These are phyloP conservation scores for Formicarius rufipectus DNA, from an alignment of 2,113 vertebrate species.

Conservation along the genomic window DNA sequence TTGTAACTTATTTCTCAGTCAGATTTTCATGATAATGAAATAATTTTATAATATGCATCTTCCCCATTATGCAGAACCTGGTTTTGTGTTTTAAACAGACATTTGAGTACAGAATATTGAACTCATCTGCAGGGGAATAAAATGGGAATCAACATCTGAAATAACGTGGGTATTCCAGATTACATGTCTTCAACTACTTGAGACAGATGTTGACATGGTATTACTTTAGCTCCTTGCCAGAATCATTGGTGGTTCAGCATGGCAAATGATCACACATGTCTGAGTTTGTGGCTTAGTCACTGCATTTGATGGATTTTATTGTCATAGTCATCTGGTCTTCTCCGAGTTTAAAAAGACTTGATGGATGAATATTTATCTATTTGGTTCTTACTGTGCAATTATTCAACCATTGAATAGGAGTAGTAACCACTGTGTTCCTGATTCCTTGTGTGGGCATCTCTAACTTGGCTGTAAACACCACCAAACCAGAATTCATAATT, in stretches of 20 bases:
- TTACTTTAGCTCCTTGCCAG: background rate
- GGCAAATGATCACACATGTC: background rate
- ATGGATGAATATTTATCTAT: background rate
- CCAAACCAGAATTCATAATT: background rate
- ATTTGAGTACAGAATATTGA: background rate
- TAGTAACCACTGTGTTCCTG: background rate
- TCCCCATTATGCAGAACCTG: background rate
- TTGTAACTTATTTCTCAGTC: background rate
- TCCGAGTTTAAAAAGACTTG: background rate
- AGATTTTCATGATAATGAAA: background rate
- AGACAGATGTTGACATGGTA: slow-evolving; percentile 6
- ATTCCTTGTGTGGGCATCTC: background rate
- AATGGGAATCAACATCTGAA: background rate
- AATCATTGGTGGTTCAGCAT: background rate
- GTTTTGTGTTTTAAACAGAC: background rate
- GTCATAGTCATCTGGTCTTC: background rate
- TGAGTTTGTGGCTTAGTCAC: background rate
- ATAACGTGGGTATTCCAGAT: background rate
- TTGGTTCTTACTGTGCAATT: background rate
- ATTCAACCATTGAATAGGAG: background rate
- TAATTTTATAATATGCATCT: background rate
- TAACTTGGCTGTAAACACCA: background rate
- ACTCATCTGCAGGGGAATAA: background rate
- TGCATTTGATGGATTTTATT: background rate
- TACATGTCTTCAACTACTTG: background rate